Evolutionary conservation across 2,113 vertebrate species (phyloP).

Genomic region (Melierax canorus): DNA sequence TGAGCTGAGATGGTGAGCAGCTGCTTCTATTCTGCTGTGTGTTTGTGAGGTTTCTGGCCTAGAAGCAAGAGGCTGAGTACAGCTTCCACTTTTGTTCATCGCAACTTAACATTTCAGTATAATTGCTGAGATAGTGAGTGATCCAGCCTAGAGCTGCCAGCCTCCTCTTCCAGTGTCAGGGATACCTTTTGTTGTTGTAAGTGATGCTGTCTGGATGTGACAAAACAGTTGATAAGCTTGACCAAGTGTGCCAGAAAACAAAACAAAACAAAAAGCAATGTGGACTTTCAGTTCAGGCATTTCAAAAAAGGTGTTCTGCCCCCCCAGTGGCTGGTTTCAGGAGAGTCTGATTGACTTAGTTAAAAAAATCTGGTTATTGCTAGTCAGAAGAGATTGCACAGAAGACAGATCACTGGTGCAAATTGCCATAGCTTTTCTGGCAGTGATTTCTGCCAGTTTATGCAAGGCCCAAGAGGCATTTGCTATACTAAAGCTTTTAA

Average conservation of each 20-base stretch:
- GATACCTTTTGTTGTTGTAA: conserved; percentile 23
- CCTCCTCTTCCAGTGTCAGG: not conserved
- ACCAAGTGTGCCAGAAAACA: not conserved
- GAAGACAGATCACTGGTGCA: not conserved
- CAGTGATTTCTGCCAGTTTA: not conserved
- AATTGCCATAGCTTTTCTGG: not conserved
- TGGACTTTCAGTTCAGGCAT: not conserved
- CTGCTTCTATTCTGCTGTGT: not conserved
- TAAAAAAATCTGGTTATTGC: not conserved
- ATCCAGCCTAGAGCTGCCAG: not conserved
- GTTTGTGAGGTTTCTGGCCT: not conserved
- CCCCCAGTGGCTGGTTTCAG: not conserved
- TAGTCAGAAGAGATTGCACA: not conserved
- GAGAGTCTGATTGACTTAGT: not conserved
- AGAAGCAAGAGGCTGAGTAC: not conserved
- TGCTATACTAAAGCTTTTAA: not conserved
- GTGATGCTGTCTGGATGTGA: not conserved
- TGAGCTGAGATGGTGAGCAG: not conserved
- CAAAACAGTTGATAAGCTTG: conserved; percentile 19
- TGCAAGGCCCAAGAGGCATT: not conserved
- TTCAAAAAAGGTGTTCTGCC: not conserved
- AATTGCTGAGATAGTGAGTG: not conserved
- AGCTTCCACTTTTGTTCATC: not conserved
- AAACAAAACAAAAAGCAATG: not conserved
- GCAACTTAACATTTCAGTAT: not conserved